Base-by-base conservation (phyloP, 2,113 vertebrate genomes). In the Trichechus manatus region DNA sequence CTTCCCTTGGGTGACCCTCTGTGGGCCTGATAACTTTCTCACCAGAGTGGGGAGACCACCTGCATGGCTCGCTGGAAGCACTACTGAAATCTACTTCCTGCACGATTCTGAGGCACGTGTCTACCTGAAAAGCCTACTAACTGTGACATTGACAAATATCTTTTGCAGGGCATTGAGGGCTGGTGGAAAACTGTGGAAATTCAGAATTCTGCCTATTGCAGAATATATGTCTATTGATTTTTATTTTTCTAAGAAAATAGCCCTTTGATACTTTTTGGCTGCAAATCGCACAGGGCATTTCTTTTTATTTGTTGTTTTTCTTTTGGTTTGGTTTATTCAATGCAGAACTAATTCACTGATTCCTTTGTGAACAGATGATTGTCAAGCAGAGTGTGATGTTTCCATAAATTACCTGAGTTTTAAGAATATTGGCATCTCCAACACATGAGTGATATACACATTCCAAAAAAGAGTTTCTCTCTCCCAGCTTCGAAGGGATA, bases 181-280 rank as follows among this genome's bases (percentile, higher is more conserved):
- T 56, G 70, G 36, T 75, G 59, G 42, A 83, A 94, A 97, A 53
- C 3, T 15, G 19, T 72, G 53, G 39, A 80, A 80, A 66, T 63
- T 68, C 39, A 42, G 44, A 50, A 90, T 42, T 95, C 36, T 56
- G 13, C 15, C 1, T 74, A 20, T 11, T 53, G 44, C 20, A 84
- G 56, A 92, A 96, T 90, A 87, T 53, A 63, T 78, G 70, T 53
- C 36, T 87, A 85, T 78, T 77, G 84, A 89, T 85, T 96, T 95
- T 61, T 88, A 70, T 86, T 68, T 31, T 85, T 82, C 8, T 31
- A 82, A 94, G 74, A 95, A 95, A 87, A 92, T 61, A 39, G 80
- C 31, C 59, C 87, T 92, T 91, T 96, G 91, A 79, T 85, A 68
- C 10, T 11, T 90, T 88, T 50, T 88, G 64, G 5, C 20, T 91